Evolutionary conservation across 2,113 vertebrate genomes (phyloP).

Genomic region (Grus americana): DNA sequence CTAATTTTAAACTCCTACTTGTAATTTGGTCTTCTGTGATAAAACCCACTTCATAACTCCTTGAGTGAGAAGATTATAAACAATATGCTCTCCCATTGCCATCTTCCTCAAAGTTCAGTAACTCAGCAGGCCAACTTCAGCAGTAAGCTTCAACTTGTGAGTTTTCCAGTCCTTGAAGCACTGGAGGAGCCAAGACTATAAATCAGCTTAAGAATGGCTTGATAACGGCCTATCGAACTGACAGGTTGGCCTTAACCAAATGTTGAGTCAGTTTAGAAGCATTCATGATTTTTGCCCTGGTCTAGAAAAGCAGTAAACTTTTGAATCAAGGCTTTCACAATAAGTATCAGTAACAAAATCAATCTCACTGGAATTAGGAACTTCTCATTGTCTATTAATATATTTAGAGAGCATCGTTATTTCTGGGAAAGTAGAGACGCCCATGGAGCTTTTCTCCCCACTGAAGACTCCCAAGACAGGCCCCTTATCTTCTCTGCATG

Average conservation of each 20-base stretch:
- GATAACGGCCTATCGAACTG: not conserved
- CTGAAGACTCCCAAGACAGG: not conserved
- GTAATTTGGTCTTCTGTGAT: slow-evolving; percentile 15
- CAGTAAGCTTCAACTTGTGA: not conserved
- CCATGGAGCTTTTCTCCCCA: not conserved
- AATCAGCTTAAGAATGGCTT: not conserved
- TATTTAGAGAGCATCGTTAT: not conserved
- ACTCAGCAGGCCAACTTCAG: not conserved
- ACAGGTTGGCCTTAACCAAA: not conserved
- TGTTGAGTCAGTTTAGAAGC: not conserved
- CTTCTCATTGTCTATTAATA: not conserved
- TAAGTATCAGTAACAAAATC: not conserved
- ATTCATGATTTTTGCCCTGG: not conserved
- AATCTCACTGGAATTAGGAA: not conserved
- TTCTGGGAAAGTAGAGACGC: not conserved
- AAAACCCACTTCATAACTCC: not conserved
- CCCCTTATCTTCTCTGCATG: not conserved
- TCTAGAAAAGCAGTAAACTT: not conserved
- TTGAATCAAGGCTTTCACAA: not conserved
- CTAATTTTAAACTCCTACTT: slow-evolving; percentile 42
- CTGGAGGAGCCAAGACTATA: not conserved
- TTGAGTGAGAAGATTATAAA: not conserved
- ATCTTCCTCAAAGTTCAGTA: not conserved
- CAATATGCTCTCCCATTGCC: not conserved
- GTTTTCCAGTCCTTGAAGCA: not conserved